Percentiles rank a stretch among this genome's conserved stretches.
phyloP scores from a whole-genome alignment of 35 echinoderm and acorn worm genomes.

The Heliocidaris erythrogramma region DNA sequence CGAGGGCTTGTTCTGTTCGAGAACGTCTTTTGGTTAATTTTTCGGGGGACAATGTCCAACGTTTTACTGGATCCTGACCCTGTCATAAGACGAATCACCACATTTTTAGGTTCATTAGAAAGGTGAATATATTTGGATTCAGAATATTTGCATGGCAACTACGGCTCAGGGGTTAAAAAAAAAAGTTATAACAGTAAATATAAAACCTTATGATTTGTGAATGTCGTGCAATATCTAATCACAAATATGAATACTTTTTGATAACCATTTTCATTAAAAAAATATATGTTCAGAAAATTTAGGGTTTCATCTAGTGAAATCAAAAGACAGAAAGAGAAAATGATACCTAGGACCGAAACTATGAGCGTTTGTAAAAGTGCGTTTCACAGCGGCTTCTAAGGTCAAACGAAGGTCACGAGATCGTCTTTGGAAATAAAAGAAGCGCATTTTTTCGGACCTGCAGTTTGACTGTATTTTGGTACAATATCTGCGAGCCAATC shows the following conservation, averaged over 20 bases:
- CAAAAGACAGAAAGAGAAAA: neutral
- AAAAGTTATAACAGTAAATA: neutral
- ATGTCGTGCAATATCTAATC: neutral
- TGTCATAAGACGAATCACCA: neutral
- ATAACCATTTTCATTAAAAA: neutral
- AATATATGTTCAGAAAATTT: neutral
- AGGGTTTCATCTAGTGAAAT: neutral
- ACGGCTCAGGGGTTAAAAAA: neutral
- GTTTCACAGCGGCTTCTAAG: neutral
- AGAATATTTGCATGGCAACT: neutral
- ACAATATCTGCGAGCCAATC: too few species aligned
- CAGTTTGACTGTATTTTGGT: neutral
- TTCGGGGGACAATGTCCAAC: neutral
- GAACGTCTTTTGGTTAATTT: neutral
- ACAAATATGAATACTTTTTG: neutral
- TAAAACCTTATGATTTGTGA: neutral
- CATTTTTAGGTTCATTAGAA: neutral
- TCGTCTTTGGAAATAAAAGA: neutral
- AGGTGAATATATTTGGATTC: constrained; percentile 13
- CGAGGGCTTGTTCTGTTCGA: neutral
- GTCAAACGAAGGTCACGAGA: constrained; percentile 15
- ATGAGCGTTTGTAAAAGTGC: neutral
- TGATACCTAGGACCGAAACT: neutral
- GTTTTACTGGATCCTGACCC: constrained; percentile 27
- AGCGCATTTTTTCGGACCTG: neutral